Base-by-base conservation (phyloP, 1,140 invertebrate genomes). In the Drosophila setifemur region DNA sequence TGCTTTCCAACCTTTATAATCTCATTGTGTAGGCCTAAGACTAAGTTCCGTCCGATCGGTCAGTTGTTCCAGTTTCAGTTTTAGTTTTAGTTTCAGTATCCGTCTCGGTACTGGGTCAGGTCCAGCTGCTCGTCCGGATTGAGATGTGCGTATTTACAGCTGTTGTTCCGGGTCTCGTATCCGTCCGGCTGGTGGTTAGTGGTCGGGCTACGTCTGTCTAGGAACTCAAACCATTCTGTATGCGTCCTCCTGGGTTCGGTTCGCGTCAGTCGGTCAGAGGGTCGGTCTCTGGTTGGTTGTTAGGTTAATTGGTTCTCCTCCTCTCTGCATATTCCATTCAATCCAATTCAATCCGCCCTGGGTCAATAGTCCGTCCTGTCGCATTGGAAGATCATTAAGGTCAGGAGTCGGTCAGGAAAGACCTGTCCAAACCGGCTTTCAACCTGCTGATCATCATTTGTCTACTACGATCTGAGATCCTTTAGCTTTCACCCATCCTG, bases 221-320 rank as follows among this genome's bases (percentile, higher is more conserved):
- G 79, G 79, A 85, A 85, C 79, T 85, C 79, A 86, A 85, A 85
- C 79, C 79, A 85, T 85, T 78, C 86, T 86, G 73, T 85, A 43
- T 53, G 33, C 50, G 42, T 60, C 55, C 12, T 60, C 18, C 53
- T 43, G 61, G 58, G 61, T 66, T 72, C 66, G n/a, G n/a, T 18
- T 50, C 26, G 18, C 31, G 55, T 78, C 44, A 50, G 72, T 75
- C 44, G 21, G 72, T 72, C 48, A n/a, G n/a, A n/a, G 19, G 23
- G 60, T 63, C 54, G 40, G 73, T 76, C 49, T 28, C 4, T 19
- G 48, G 40, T 47, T 37, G 42, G 26, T 25, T 16, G 19, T 48
- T 4, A 9, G 4, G 28, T 25, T 19, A 26, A 14, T 53, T 8
- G 25, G 25, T 45, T 14, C 29, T 21, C 28, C 45, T 29, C 26